A percentile compares a stretch with the other conserved stretches of the same genome.
Evolutionary conservation across 2,797 vertebrate genomes (phyloP).

Genomic region (Pantherophis vulpinus): DNA sequence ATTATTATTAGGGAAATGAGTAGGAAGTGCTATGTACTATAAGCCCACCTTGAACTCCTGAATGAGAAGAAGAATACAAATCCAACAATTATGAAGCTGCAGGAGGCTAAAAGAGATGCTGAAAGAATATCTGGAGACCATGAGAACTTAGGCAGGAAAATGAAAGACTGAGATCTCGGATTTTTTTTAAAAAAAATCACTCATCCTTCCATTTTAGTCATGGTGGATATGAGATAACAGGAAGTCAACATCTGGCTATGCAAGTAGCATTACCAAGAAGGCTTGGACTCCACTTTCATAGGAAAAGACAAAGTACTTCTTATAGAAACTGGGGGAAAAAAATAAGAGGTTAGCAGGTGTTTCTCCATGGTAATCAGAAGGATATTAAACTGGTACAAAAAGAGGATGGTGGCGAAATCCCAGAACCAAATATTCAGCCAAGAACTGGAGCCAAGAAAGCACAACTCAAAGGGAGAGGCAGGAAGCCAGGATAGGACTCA

Average conservation of each 20-base stretch:
- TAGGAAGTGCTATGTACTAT: background rate
- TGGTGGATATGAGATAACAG: background rate
- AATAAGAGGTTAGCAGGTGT: background rate
- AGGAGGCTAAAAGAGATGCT: background rate
- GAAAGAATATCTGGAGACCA: background rate
- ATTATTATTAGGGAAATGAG: background rate
- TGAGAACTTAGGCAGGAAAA: background rate
- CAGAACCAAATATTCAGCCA: background rate
- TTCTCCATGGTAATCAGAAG: background rate
- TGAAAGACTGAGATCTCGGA: background rate
- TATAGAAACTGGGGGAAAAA: background rate
- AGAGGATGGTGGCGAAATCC: background rate
- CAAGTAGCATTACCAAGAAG: background rate
- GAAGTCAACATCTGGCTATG: background rate
- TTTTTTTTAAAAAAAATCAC: background rate
- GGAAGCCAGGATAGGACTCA: background rate
- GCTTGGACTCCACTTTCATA: background rate
- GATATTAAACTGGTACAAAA: background rate
- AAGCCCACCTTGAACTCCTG: background rate
- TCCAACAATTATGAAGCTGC: background rate
- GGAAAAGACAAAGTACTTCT: background rate
- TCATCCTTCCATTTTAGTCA: background rate
- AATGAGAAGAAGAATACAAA: background rate
- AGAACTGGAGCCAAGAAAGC: background rate
- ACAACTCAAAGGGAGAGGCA: background rate